These are phyloP conservation scores for Antennarius striatus DNA, from an alignment of 2,113 vertebrate genomes.

Conservation along the genomic window DNA sequence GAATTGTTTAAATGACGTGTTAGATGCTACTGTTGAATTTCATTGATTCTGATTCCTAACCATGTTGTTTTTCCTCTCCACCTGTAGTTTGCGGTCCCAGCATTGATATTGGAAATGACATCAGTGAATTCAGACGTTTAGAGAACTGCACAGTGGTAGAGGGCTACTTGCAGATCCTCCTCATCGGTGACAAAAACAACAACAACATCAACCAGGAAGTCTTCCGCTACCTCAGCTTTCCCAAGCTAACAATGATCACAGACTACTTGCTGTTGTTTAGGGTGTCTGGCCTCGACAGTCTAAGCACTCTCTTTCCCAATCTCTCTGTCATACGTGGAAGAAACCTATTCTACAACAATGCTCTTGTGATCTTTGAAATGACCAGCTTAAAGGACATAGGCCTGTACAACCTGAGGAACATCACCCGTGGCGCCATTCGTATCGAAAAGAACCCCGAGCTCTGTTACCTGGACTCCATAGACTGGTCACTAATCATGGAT, in stretches of 20 bases:
- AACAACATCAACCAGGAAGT: slow-evolving; percentile 82
- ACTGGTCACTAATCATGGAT: slow-evolving; percentile 97
- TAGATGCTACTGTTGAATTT: neutral
- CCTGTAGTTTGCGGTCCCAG: slow-evolving; percentile 89
- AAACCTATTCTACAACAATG: slow-evolving; percentile 98
- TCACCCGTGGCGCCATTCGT: slow-evolving; percentile 95
- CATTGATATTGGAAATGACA: slow-evolving; percentile 95
- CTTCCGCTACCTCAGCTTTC: slow-evolving; percentile 93
- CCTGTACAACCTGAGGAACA: slow-evolving; percentile 92
- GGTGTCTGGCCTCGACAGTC: slow-evolving; percentile 94
- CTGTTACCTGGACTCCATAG: slow-evolving; percentile 95
- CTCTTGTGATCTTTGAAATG: slow-evolving; percentile 98
- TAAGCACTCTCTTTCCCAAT: slow-evolving; percentile 96
- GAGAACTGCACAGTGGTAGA: slow-evolving; percentile 98
- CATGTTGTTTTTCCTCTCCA: neutral
- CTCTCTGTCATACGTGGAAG: slow-evolving; percentile 95
- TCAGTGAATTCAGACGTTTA: slow-evolving; percentile 89
- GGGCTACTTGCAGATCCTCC: slow-evolving; percentile 95
- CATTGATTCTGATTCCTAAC: neutral
- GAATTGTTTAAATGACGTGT: neutral
- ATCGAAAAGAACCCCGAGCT: slow-evolving; percentile 99
- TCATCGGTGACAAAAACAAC: slow-evolving; percentile 90
- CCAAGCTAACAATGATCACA: slow-evolving; percentile 94
- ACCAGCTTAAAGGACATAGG: slow-evolving; percentile 97
- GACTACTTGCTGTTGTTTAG: slow-evolving; percentile 97